Percentiles rank a stretch among this genome's conserved stretches.
Evolutionary conservation across 2,113 vertebrate species (phyloP).

Genomic region (Meleagris gallopavo): DNA sequence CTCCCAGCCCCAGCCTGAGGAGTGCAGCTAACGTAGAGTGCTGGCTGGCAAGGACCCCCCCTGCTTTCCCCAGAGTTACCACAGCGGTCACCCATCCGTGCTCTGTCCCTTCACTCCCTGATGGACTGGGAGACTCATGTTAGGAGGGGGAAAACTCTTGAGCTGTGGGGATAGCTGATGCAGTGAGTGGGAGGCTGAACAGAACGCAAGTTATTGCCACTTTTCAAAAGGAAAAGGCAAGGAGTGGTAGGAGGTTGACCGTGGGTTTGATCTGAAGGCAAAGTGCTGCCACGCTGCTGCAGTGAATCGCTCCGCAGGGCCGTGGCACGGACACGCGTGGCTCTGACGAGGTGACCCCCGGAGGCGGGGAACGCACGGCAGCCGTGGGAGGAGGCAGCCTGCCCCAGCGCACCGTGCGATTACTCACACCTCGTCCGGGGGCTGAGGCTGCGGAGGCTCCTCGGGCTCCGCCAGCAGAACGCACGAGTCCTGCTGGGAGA

Average conservation of each 20-base stretch:
- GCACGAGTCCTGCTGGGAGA: background rate
- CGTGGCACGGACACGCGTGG: background rate
- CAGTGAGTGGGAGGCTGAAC: background rate
- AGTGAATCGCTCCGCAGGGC: background rate
- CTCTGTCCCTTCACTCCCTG: background rate
- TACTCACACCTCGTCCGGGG: background rate
- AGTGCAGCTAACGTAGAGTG: background rate
- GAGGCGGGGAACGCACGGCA: background rate
- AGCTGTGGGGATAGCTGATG: constrained; percentile 9
- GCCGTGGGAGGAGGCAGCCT: background rate
- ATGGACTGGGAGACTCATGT: background rate
- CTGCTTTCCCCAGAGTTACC: fast-evolving
- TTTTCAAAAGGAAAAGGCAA: background rate
- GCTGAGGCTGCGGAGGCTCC: background rate
- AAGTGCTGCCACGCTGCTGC: background rate
- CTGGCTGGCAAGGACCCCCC: too few species aligned
- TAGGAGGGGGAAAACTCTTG: background rate
- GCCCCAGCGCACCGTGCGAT: background rate
- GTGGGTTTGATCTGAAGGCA: background rate
- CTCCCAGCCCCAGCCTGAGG: background rate
- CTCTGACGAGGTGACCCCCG: background rate
- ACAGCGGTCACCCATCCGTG: fast-evolving
- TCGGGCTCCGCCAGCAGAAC: background rate
- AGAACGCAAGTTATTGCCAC: background rate
- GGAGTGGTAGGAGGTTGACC: background rate